Percentiles rank a stretch among this genome's conserved stretches.
Conservation (phyloP, 1,140 invertebrate genomes). For the Mamestra configurata region DNA sequence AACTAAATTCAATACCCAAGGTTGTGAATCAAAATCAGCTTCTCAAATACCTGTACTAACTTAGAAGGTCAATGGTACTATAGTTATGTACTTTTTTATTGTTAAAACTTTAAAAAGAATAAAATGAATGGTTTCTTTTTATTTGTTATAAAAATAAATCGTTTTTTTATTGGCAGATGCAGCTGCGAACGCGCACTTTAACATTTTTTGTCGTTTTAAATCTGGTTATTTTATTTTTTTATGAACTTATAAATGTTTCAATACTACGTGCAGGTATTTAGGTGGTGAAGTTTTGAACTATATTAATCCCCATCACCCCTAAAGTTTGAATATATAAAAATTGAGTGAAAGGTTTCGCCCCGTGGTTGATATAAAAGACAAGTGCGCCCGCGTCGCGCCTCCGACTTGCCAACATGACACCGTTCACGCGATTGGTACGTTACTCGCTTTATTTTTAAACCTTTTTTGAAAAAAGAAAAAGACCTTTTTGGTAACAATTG, state of each 20-base stretch:
- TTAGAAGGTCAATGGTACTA: constrained; percentile 18
- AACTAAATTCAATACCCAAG: constrained; percentile 18
- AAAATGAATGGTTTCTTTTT: neutral
- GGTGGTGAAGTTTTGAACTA: neutral
- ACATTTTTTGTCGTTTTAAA: neutral
- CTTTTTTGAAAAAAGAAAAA: constrained; percentile 26
- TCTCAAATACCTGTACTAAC: constrained; percentile 15
- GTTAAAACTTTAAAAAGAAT: neutral
- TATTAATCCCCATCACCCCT: constrained; percentile 59
- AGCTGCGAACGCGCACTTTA: neutral
- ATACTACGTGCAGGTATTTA: neutral
- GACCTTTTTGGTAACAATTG: neutral
- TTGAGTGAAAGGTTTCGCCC: constrained; percentile 79
- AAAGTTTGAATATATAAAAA: constrained; percentile 61
- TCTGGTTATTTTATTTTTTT: neutral
- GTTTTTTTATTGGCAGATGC: neutral
- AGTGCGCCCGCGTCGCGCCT: constrained; percentile 75
- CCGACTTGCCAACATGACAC: constrained; percentile 81
- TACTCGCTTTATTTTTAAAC: constrained; percentile 47
- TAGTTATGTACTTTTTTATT: constrained; percentile 3
- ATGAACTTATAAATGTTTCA: too few species aligned
- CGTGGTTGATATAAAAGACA: constrained; percentile 76
- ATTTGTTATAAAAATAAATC: constrained; percentile 10
- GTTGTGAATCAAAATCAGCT: constrained; percentile 27
- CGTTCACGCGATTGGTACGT: constrained; percentile 83